Percentiles rank a stretch among this genome's conserved stretches.
Evolutionary conservation across 2,797 vertebrate species (phyloP).

Genomic region (Acropternis orthonyx): DNA sequence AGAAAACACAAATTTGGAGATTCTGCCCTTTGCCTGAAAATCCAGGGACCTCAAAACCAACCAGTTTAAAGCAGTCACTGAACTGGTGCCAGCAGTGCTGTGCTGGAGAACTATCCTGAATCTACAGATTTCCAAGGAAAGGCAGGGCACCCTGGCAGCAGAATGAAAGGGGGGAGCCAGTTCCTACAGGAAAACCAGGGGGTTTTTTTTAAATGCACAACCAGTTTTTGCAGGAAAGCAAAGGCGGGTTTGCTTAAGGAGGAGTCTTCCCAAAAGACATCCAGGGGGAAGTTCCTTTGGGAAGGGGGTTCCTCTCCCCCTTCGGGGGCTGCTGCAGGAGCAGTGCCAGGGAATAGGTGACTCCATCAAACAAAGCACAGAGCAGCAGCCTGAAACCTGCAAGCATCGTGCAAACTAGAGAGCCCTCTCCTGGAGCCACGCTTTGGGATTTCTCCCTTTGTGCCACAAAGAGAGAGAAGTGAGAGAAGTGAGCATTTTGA

Average conservation of each 20-base stretch:
- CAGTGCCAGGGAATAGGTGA: not conserved
- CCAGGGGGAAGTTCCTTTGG: fast-evolving
- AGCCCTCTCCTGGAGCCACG: conserved; percentile 6
- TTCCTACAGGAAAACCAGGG: not conserved
- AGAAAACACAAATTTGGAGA: not conserved
- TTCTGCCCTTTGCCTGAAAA: not conserved
- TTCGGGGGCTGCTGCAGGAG: not conserved
- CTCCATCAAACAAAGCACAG: not conserved
- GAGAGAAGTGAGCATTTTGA: not conserved
- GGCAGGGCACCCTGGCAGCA: too few species aligned
- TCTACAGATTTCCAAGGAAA: not conserved
- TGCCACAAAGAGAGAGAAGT: not conserved
- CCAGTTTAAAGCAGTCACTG: fast-evolving
- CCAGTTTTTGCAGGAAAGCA: not conserved
- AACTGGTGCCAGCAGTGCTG: not conserved
- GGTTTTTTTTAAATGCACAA: not conserved
- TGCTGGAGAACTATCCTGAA: fast-evolving
- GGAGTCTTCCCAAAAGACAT: not conserved
- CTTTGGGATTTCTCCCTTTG: not conserved
- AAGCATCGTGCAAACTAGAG: not conserved
- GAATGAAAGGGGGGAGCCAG: not conserved
- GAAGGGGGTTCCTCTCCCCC: not conserved
- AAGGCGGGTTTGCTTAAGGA: not conserved
- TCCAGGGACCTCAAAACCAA: not conserved
- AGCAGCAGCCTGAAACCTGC: not conserved